A percentile compares a stretch with the other conserved stretches of the same genome.
Conservation (phyloP, 1,140 invertebrate genomes). For the Habropoda laboriosa region DNA sequence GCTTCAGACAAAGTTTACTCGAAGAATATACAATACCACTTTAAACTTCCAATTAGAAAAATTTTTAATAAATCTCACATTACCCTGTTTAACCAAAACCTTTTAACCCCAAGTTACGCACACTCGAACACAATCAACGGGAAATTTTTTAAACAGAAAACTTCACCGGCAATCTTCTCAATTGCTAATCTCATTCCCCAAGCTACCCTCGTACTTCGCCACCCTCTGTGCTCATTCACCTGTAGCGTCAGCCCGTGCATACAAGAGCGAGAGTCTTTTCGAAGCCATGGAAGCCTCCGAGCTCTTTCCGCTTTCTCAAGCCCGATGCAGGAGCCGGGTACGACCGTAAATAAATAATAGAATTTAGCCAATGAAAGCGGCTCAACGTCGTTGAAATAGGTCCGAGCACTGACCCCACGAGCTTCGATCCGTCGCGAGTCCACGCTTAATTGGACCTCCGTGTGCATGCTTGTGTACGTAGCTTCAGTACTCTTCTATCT, state of each 20-base stretch:
- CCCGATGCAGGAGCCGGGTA: conserved; percentile 5
- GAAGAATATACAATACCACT: no score
- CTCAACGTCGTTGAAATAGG: conserved; percentile 66
- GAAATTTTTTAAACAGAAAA: neutral
- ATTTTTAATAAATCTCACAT: no score
- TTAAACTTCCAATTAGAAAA: no score
- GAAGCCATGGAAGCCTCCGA: conserved; percentile 55
- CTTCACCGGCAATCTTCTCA: neutral
- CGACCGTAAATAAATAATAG: conserved; percentile 67
- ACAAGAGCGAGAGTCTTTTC: conserved; percentile 5
- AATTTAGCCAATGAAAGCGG: conserved; percentile 67
- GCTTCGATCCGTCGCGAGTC: conserved; percentile 46
- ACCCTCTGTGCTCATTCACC: neutral
- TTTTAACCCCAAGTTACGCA: no score
- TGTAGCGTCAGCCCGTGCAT: neutral
- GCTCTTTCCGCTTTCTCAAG: conserved; percentile 20
- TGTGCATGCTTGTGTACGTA: no score
- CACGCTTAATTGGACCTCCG: conserved; percentile 49
- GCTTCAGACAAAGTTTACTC: no score
- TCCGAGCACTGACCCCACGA: conserved; percentile 70
- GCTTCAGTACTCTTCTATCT: no score
- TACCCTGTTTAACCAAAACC: no score
- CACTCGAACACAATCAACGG: neutral
- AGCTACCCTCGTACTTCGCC: no score
- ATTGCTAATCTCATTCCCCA: neutral